Evolutionary conservation across 2,888 invertebrate genomes (phyloP).

Genomic region (Octonoba sinensis): DNA sequence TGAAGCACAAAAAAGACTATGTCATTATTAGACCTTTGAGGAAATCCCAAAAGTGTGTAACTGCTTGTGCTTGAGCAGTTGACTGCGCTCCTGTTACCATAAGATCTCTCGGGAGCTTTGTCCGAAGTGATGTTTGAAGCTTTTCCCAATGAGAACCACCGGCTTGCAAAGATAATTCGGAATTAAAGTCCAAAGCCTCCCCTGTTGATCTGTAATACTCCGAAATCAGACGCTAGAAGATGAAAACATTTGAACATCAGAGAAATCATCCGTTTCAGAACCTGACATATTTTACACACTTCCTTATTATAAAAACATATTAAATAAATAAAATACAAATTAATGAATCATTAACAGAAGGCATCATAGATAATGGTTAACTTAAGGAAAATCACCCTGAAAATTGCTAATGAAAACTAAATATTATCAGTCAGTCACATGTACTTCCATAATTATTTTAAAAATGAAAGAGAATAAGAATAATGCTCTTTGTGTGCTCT

Average conservation of each 20-base stretch:
- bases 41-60: constrained; percentile 67
- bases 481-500: no score
- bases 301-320: no score
- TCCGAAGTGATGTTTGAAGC: constrained; percentile 76
- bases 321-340: no score
- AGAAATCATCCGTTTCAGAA: neutral
- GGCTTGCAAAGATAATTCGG: constrained; percentile 5
- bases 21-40: constrained; percentile 65
- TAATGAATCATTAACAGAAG: no score
- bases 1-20: constrained; percentile 8
- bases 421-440: no score
- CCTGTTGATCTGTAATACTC: constrained; percentile 84
- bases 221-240: constrained; percentile 79
- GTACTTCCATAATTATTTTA: no score
- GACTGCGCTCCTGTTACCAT: constrained; percentile 65
- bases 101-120: constrained; percentile 83
- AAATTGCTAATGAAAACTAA: no score
- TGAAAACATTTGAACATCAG: neutral
- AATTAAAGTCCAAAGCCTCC: constrained; percentile 77
- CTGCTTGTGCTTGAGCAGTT: constrained; percentile 65
- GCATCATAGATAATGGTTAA: no score
- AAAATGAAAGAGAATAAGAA: no score
- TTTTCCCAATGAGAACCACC: constrained; percentile 86
- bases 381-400: no score
- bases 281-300: no score